Evolutionary conservation across 2,113 vertebrate species (phyloP).

Genomic region (Mormyrus iriodes): DNA sequence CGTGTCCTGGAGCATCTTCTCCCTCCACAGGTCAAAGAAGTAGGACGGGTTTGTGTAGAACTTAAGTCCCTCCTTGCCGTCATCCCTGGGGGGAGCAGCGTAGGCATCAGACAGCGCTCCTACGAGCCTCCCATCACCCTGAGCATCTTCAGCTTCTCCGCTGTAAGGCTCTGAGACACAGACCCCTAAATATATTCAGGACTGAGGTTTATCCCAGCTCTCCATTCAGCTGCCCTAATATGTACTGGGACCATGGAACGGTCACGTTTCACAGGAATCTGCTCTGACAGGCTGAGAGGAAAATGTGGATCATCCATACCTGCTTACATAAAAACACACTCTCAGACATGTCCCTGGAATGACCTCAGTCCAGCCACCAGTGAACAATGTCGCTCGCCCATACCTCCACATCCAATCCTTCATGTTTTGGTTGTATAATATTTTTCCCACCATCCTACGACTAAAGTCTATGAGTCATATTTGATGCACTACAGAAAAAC

Average conservation of each 20-base stretch:
- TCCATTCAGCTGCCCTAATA: neutral
- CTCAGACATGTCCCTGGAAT: neutral
- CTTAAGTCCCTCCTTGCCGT: constrained; percentile 93
- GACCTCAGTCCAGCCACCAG: neutral
- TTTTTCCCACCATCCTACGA: neutral
- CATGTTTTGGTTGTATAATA: neutral
- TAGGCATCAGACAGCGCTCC: neutral
- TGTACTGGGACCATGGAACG: neutral
- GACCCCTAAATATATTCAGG: neutral
- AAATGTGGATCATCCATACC: neutral
- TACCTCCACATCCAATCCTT: neutral
- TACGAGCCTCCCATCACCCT: neutral
- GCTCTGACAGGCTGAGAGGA: neutral
- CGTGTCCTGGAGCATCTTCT: constrained; percentile 98
- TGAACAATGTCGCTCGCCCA: neutral
- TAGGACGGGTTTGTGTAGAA: constrained; percentile 98
- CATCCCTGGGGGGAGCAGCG: constrained; percentile 66
- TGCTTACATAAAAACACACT: neutral
- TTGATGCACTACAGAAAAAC: neutral
- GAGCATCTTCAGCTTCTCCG: no score
- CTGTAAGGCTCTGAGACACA: neutral
- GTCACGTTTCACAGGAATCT: neutral
- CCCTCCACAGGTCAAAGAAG: constrained; percentile 97
- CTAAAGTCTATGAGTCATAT: neutral
- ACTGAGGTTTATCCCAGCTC: neutral